Evolutionary conservation across 92 coral and sea anemone genomes (phyloP), one percentile per base, ranked within the genome.

Genomic region (Porites divaricata): DNA sequence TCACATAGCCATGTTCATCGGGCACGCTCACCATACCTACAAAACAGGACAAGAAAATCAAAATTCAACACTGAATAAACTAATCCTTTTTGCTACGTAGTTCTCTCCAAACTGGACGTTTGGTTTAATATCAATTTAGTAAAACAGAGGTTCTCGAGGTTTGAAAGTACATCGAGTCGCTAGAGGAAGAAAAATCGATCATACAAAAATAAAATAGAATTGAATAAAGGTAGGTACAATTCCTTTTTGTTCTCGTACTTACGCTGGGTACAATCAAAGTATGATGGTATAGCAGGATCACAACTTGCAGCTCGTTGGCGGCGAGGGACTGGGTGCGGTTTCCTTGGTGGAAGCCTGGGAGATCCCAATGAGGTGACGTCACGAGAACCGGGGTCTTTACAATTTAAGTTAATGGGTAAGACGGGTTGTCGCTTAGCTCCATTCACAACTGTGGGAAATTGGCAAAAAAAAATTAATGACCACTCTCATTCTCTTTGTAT

Each of bases 311-410:
- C 15, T n/a, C 78, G 59, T 8, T 54, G 78, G 48, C 16, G 16
- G n/a, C 17, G 63, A 6, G n/a, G 41, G 26, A 16, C 8, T 22
- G 5, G 63, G 10, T 8, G 26, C 25, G 59, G 57, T 19, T 12
- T 5, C 8, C 78, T 53, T 41, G 78, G 78, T 11, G 64, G 78
- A 21, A 74, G 49, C 50, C 65, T 75, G 22, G 79, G 79, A 15
- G 79, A 56, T 56, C 67, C 53, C 79, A 75, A 0, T 17, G 67
- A 58, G 0, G 67, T 26, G 3, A 23, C 67, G 2, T 56, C 79
- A 24, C 8, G 26, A 17, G 78, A 74, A 24, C 25, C 9, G 16
- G 23, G 19, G 50, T 57, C 28, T 75, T 25, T 67, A 14, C 23
- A 15, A 17, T 0, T 65, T 26, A 58, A 58, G 35, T 22, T 9